These are phyloP conservation scores for Epinotia ramella DNA, from an alignment of 2,888 invertebrate species.

Conservation along the genomic window DNA sequence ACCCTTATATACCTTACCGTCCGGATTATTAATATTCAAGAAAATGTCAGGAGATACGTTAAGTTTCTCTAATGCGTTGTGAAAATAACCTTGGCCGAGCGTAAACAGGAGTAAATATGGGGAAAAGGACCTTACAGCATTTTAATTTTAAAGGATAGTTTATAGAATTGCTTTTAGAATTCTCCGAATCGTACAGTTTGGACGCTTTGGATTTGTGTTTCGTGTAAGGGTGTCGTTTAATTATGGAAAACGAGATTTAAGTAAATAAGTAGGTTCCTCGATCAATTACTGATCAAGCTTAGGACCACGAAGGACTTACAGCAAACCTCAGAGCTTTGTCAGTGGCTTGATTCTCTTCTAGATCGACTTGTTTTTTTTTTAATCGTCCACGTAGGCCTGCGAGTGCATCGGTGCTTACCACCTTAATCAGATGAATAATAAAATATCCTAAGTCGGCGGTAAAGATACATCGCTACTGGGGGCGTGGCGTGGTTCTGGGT, in stretches of 20 bases:
- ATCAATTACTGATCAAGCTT: too few species aligned
- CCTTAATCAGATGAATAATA: too few species aligned
- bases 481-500: too few species aligned
- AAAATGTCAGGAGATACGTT: slow-evolving; percentile 35
- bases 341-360: too few species aligned
- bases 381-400: too few species aligned
- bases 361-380: too few species aligned
- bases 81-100: slow-evolving; percentile 27
- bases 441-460: too few species aligned
- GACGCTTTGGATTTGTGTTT: background rate
- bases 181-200: background rate
- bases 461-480: too few species aligned
- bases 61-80: slow-evolving; percentile 36
- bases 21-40: slow-evolving; percentile 39
- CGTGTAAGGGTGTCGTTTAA: background rate
- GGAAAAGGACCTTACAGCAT: background rate
- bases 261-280: too few species aligned
- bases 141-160: background rate
- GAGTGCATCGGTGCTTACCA: too few species aligned
- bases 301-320: too few species aligned
- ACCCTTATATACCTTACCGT: slow-evolving; percentile 40
- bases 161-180: background rate
- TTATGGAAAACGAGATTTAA: background rate
- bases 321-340: too few species aligned
- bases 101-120: background rate